Evolutionary conservation across 2,113 vertebrate species (phyloP), one percentile per base, ranked within the genome.

Genomic region (Malurus elegans): DNA sequence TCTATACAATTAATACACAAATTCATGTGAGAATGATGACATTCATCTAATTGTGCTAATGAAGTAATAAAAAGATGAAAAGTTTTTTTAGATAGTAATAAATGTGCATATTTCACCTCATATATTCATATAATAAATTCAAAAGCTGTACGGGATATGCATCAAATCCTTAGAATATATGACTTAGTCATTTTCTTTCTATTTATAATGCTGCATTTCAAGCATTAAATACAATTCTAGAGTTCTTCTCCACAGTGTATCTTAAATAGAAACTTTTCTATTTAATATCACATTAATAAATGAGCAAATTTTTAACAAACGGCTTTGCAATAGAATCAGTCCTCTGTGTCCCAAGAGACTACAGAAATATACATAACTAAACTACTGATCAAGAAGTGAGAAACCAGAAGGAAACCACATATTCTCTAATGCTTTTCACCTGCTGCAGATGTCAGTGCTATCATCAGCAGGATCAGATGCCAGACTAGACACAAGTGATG

Each of bases 401-500:
- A 96, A 95, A 44, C n/a, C 50, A 94, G 66, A 88, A 86, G 90
- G 85, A 92, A 97, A 87, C 9, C 2, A 5, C 50, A 58, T 74
- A 73, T 66, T 79, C 80, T 38, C 32, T 66, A 91, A 84, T 66
- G 92, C 31, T 92, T 97, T 97, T 83, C 93, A 91, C 65, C 76
- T 75, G 34, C 75, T 73, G 45, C 26, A 96, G 76, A 91, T 70
- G 90, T 92, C 57, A 81, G 9, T 56, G 83, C 74, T 91, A 84
- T 23, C 86, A 93, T 84, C 88, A 92, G 88, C 82, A 97, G 79
- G 86, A 73, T 93, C 87, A 88, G 93, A 93, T 90, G 88, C 72
- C 93, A 96, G 86, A 88, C 75, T 78, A 91, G 88, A 80, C 16
- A 47, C 69, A 85, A 96, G 76, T 62, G 89, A 97, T 95, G 95